Conservation (phyloP, 2,113 vertebrate genomes). For the Talpa occidentalis region DNA sequence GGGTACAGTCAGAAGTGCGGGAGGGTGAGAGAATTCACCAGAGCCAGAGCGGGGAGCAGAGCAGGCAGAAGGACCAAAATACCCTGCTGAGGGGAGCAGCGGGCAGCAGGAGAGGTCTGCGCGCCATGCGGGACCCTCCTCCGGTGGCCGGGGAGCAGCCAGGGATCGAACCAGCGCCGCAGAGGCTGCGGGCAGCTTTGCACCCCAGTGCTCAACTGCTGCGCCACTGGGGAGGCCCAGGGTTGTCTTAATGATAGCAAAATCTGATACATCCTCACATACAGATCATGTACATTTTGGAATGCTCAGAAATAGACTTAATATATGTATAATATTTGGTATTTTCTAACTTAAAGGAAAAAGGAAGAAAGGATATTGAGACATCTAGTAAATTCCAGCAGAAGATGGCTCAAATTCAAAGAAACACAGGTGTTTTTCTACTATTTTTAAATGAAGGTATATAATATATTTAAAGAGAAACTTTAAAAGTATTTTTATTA, state of each 20-base stretch:
- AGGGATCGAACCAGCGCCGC: too few relatives aligned
- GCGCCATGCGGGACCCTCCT: too few relatives aligned
- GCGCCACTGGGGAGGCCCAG: too few relatives aligned
- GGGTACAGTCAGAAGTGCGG: too few relatives aligned
- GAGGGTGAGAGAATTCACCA: too few relatives aligned
- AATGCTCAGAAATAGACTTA: not conserved
- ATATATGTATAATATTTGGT: not conserved
- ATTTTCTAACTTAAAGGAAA: not conserved
- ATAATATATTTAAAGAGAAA: not conserved
- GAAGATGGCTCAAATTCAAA: not conserved
- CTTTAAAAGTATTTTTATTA: not conserved
- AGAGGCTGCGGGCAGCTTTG: too few relatives aligned
- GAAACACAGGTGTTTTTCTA: not conserved
- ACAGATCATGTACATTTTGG: not conserved
- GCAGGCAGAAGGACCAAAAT: too few relatives aligned
- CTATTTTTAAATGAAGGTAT: not conserved
- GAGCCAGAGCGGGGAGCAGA: too few relatives aligned
- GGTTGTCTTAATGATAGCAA: not conserved
- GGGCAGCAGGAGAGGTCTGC: too few relatives aligned
- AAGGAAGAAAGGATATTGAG: not conserved
- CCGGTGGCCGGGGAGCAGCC: too few relatives aligned
- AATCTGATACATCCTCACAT: slow-evolving; percentile 2
- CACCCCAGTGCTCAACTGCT: too few relatives aligned
- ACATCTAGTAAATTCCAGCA: not conserved
- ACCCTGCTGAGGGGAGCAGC: too few relatives aligned